Evolutionary conservation across 2,113 vertebrate species (phyloP), one percentile per base, ranked within the genome.

Genomic region (Calonectris borealis): DNA sequence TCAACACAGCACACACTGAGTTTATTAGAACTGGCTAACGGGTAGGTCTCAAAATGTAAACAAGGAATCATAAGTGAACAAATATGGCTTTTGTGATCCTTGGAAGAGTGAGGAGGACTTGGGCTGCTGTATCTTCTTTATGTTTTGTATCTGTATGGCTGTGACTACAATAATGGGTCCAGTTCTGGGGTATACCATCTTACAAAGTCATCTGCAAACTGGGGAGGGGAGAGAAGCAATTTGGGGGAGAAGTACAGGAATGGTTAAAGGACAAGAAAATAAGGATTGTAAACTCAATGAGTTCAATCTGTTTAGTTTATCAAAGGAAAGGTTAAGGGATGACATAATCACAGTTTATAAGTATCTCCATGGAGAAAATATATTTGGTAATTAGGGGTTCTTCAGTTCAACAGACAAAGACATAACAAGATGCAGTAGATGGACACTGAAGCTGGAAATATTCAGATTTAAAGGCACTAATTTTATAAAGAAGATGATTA

Each of bases 231-330:
- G 10, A 31, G 24, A 14, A 94, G 1, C 7, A 79, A 18, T 77
- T 4, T 69, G 13, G 7, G 36, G 40, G 20, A 90, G 14, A 90
- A 69, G 12, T 42, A 65, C 9, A 69, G n/a, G 54, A 68, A 76
- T 72, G 5, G 44, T 88, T 80, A 83, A 93, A 61, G n/a, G 20
- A 88, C 29, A 91, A 69, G 46, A 83, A 93, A 96, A 80, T 20
- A 88, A 54, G 8, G 13, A 48, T 19, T 83, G 22, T 66, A 90
- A 80, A 83, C 62, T 96, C 73, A 77, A 22, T 76, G 40, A 72
- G 32, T 94, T 95, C 84, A 94, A 54, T 91, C 57, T 96, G 81
- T 87, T 93, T 87, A 90, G 89, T 82, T 96, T 96, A 91, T 96
- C 89, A 95, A 97, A 94, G 49, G 61, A 86, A 95, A 90, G 65